Evolutionary conservation across 2,888 invertebrate species (phyloP).

Genomic region (Synergus itoensis): DNA sequence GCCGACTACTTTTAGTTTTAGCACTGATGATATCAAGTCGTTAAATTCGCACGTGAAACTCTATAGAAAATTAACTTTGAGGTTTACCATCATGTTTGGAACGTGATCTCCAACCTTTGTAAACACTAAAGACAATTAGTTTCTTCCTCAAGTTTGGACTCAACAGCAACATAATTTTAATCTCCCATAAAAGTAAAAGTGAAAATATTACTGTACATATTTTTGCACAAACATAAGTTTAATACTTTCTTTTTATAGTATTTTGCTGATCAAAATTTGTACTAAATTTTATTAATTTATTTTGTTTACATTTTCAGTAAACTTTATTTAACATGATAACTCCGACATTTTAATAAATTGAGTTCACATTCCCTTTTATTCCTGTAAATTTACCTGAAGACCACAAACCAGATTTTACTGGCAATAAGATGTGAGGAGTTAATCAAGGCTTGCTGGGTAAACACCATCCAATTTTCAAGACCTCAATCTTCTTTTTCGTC

Average conservation of each 20-base stretch:
- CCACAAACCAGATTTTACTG: background rate
- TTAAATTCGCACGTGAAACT: slow-evolving; percentile 11
- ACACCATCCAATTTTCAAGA: slow-evolving; percentile 25
- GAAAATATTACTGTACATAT: background rate
- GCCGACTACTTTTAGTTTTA: slow-evolving; percentile 23
- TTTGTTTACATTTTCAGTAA: background rate
- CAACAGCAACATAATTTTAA: background rate
- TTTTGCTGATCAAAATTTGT: background rate
- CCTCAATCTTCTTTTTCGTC: background rate
- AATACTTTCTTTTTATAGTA: background rate
- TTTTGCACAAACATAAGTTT: background rate
- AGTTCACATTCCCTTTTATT: background rate
- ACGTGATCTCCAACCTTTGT: slow-evolving; percentile 8
- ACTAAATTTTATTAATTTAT: background rate
- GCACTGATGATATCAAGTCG: slow-evolving; percentile 14
- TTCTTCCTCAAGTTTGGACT: background rate
- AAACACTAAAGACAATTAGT: background rate
- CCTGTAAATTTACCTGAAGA: slow-evolving; percentile 13
- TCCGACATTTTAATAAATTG: background rate
- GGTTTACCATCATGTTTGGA: background rate
- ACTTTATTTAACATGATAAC: background rate
- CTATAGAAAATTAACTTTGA: slow-evolving; percentile 9
- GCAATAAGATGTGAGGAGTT: slow-evolving; percentile 21
- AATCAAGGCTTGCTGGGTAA: slow-evolving; percentile 7
- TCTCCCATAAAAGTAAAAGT: background rate